Base-by-base conservation (phyloP, 2,797 vertebrate genomes). In the Melanotaenia trifasciata region DNA sequence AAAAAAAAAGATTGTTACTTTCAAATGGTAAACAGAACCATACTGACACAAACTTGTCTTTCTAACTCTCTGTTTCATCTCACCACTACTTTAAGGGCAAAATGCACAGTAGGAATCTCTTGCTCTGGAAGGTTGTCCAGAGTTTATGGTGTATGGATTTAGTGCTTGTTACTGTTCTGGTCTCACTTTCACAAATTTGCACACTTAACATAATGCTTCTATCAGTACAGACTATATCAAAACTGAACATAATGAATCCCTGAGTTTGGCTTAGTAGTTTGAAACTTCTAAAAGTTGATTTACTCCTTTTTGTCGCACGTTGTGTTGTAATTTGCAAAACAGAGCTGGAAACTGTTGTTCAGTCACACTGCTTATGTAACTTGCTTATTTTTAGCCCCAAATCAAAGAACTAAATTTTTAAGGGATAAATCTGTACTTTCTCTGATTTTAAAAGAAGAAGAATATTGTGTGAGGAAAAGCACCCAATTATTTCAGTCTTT, bases 141-240 rank as follows among this genome's bases (percentile, higher is more conserved):
- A 72, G 73, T 78, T 87, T 47, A 68, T 63, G 47, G 26, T 70
- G 54, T 67, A 67, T 5, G 12, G 80, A 76, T 75, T 72, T 77
- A 67, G 57, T 75, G 67, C 70, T 84, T 35, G 13, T 33, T 30
- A 51, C 58, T 72, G 53, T 63, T 79, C 62, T 62, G 40, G 36
- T 79, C 86, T 57, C 84, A 83, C 83, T 74, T 75, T 60, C 68
- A 28, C 3, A 80, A 6, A 91, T 92, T 86, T 89, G 78, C 87
- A 93, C 87, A 83, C 70, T 78, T 87, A 84, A 92, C 75, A 84
- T 81, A 92, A 92, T 87, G 74, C 61, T 74, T 51, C 22, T 2
- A 84, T 84, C 88, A 90, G 10, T 90, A 79, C 89, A 71, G 74
- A 74, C 56, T 64, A 10, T 64, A 60, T 53, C 38, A 67, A 70